phyloP scores from a whole-genome alignment of 2,888 invertebrate species.

The Nomada flava region DNA sequence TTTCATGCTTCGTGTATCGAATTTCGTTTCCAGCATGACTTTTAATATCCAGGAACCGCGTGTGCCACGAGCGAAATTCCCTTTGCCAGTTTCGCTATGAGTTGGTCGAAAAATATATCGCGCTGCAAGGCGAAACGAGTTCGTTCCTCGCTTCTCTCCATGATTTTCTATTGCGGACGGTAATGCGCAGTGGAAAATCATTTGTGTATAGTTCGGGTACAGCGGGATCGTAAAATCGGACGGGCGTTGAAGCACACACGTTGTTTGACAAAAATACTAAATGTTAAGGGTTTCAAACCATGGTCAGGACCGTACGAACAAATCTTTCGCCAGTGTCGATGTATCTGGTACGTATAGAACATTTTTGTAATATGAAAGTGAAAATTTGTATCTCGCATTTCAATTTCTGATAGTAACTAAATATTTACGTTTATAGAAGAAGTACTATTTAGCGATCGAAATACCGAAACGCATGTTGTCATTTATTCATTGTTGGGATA shows the following conservation, averaged over 20 bases:
- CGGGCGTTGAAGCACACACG: background rate
- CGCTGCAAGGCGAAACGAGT: slow-evolving; percentile 1
- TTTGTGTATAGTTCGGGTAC: background rate
- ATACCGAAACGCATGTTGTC: too few species aligned
- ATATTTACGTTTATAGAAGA: too few species aligned
- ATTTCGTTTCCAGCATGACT: slow-evolving; percentile 36
- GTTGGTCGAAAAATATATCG: slow-evolving; percentile 27
- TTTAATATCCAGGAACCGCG: slow-evolving; percentile 43
- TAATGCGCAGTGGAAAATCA: background rate
- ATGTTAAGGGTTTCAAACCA: background rate
- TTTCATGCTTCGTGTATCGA: slow-evolving; percentile 43
- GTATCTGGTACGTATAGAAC: background rate
- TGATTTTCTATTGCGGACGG: slow-evolving; percentile 34
- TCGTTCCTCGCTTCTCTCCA: slow-evolving; percentile 24
- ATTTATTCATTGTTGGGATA: too few species aligned
- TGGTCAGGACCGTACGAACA: background rate
- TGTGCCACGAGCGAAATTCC: slow-evolving; percentile 9
- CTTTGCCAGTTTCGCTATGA: slow-evolving; percentile 18
- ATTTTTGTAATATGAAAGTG: background rate
- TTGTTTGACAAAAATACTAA: background rate
- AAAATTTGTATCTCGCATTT: background rate
- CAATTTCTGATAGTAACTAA: background rate
- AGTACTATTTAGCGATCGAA: too few species aligned
- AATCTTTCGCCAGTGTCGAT: background rate
- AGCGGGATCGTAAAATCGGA: background rate